phyloP scores from a whole-genome alignment of 1,140 invertebrate genomes.

The Sycobia sp. region DNA sequence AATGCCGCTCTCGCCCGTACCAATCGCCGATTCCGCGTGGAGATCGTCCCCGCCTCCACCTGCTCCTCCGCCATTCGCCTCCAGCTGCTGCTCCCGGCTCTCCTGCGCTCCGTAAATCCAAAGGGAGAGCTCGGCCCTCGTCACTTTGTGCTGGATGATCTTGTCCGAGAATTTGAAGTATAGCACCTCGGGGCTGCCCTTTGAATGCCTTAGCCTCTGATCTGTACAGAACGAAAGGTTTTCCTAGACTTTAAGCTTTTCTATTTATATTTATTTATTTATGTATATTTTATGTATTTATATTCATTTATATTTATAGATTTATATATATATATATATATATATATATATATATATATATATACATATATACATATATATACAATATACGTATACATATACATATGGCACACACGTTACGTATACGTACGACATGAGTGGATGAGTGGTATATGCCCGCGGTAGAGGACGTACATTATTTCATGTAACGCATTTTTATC shows the following conservation, averaged over 20 bases:
- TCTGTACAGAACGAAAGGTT: conserved; percentile 43
- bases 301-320: no score
- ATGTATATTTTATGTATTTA: no score
- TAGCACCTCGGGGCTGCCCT: conserved; percentile 57
- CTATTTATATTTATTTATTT: no score
- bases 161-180: conserved; percentile 68
- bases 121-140: conserved; percentile 62
- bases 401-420: no score
- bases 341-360: no score
- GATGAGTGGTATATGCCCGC: no score
- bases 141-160: conserved; percentile 62
- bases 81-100: conserved; percentile 25
- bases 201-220: conserved; percentile 60
- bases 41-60: conserved; percentile 12
- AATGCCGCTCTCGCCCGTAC: conserved; percentile 33
- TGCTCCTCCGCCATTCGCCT: conserved; percentile 27
- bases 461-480: no score
- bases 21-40: conserved; percentile 4
- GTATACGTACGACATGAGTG: no score
- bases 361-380: no score
- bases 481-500: no score
- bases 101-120: conserved; percentile 58
- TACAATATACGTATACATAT: no score
- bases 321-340: no score
- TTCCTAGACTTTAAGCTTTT: not conserved